A percentile compares a stretch with the other conserved stretches of the same genome.
phyloP scores from a whole-genome alignment of 2,113 vertebrate species.

The Rhinopomastus cyanomelas region DNA sequence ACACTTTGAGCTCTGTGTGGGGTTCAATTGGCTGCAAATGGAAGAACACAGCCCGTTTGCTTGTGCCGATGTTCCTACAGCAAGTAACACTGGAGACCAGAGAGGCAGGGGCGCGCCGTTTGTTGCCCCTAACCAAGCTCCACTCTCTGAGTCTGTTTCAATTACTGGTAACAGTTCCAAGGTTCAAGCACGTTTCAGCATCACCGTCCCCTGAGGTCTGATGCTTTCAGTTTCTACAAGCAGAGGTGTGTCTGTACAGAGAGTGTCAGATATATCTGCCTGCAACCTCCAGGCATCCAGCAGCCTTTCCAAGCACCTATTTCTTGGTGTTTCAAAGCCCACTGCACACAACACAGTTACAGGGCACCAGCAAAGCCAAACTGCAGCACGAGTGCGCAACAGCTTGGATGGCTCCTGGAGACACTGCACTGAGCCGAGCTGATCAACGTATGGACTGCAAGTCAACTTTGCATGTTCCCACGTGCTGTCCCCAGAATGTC shows the following conservation, averaged over 20 bases:
- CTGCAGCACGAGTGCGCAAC: neutral
- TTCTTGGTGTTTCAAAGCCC: neutral
- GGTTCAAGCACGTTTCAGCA: neutral
- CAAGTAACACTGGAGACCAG: neutral
- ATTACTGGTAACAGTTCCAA: neutral
- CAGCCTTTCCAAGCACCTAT: neutral
- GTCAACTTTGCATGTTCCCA: rapidly evolving
- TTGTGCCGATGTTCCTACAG: neutral
- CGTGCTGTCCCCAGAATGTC: rapidly evolving
- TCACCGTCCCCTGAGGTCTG: neutral
- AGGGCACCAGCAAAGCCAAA: neutral
- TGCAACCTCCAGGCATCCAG: neutral
- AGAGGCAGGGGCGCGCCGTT: neutral
- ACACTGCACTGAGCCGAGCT: neutral
- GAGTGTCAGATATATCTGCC: neutral
- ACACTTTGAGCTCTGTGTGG: constrained; percentile 46
- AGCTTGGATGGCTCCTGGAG: neutral
- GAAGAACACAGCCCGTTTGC: neutral
- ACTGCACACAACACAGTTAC: neutral
- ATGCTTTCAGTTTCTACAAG: neutral
- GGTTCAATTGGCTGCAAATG: constrained; percentile 13
- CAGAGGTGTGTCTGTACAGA: neutral
- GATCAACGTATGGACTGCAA: neutral
- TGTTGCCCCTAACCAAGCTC: neutral
- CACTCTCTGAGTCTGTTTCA: constrained; percentile 35